Evolutionary conservation across 2,888 invertebrate genomes (phyloP).

Genomic region (Sinotaia quadrata): DNA sequence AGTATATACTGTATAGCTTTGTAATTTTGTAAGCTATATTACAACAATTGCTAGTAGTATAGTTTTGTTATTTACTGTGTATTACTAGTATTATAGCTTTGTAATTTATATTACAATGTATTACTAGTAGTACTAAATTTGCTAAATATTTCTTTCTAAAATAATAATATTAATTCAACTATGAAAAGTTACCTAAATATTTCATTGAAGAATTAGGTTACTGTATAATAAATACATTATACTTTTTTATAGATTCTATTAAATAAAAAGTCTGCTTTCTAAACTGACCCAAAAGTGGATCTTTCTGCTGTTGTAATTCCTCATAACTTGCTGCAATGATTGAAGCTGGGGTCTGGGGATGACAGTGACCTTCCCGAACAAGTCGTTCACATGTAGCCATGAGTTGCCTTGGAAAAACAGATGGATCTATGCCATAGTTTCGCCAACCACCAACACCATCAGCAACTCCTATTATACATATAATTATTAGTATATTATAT

Average conservation of each 20-base stretch:
- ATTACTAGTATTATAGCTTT: too few species aligned
- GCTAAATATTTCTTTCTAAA: too few species aligned
- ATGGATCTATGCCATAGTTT: constrained; percentile 97
- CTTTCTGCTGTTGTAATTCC: constrained; percentile 91
- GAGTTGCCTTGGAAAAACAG: constrained; percentile 92
- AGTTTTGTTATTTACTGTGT: too few species aligned
- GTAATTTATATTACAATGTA: too few species aligned
- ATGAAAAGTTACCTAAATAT: not conserved
- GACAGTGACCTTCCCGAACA: constrained; percentile 87
- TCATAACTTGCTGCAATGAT: constrained; percentile 92
- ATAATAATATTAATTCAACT: not conserved
- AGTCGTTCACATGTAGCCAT: constrained; percentile 96
- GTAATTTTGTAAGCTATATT: too few species aligned
- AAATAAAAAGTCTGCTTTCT: not conserved
- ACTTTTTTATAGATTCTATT: too few species aligned
- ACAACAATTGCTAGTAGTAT: too few species aligned
- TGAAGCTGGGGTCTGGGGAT: constrained; percentile 86
- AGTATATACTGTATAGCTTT: too few species aligned
- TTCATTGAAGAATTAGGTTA: not conserved
- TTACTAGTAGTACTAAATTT: too few species aligned
- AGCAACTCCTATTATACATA: constrained; percentile 95
- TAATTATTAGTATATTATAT: too few species aligned
- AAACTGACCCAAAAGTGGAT: constrained; percentile 86
- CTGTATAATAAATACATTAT: not conserved
- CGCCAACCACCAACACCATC: constrained; percentile 99